Evolutionary conservation across 1,140 invertebrate genomes (phyloP).

Genomic region (Pogonus chalceus): DNA sequence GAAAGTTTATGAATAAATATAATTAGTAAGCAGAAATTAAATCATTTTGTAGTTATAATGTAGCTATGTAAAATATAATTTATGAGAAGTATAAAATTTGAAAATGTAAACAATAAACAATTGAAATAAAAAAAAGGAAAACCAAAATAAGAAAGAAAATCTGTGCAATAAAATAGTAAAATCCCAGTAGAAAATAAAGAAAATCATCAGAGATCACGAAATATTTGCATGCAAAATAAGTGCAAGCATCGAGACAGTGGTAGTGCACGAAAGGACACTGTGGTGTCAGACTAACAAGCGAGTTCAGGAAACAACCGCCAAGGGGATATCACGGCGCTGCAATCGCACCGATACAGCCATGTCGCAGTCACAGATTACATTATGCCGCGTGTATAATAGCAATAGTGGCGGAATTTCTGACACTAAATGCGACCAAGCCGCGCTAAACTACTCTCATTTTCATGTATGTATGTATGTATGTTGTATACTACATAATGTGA

Average conservation of each 20-base stretch:
- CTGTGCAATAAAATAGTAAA: background rate
- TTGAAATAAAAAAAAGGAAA: no score
- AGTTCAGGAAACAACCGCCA: slow-evolving; percentile 1
- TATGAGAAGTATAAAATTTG: no score
- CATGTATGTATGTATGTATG: background rate
- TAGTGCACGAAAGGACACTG: background rate
- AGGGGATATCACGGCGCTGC: slow-evolving; percentile 1
- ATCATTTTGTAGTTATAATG: no score
- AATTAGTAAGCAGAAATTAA: no score
- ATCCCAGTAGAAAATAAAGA: background rate
- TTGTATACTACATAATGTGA: no score
- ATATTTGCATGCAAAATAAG: slow-evolving; percentile 6
- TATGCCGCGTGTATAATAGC: slow-evolving; percentile 1
- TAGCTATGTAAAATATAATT: no score
- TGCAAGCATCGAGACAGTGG: background rate
- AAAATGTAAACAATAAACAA: no score
- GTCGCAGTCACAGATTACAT: slow-evolving; percentile 5
- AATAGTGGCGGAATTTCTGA: background rate
- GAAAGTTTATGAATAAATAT: no score
- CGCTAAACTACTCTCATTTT: background rate
- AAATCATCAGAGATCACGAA: background rate
- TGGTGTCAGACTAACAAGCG: background rate
- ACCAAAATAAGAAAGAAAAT: background rate
- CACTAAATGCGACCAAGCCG: background rate
- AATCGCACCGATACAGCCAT: slow-evolving; percentile 4